Percentiles rank a stretch among this genome's conserved stretches.
Conservation (phyloP, 2,888 invertebrate genomes). For the Rotaria macrura region DNA sequence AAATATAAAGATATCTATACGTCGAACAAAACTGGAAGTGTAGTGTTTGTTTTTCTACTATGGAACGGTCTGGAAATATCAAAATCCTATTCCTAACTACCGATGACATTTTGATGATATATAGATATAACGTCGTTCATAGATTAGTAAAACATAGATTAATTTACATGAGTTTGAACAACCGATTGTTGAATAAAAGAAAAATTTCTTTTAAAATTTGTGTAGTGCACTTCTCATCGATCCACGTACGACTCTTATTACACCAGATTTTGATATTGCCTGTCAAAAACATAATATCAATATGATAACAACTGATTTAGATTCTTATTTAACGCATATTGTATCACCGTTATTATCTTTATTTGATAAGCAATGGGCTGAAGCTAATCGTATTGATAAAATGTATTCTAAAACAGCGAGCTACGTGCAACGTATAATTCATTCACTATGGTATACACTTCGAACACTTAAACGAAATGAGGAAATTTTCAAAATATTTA, state of each 20-base stretch:
- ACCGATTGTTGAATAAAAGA: no score
- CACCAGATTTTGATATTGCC: not conserved
- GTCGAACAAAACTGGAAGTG: no score
- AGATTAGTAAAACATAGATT: no score
- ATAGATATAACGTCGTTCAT: no score
- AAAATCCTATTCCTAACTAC: no score
- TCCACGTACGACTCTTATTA: not conserved
- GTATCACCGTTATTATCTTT: not conserved
- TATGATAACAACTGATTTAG: not conserved
- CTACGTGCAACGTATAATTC: not conserved
- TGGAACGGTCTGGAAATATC: no score
- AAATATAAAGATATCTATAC: no score
- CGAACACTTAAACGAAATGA: not conserved
- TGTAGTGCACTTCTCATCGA: not conserved
- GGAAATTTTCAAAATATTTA: not conserved
- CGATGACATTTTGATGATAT: no score
- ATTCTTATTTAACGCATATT: not conserved
- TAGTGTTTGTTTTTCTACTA: no score
- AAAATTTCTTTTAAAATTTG: no score
- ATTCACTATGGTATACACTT: not conserved
- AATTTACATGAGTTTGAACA: no score
- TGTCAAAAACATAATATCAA: not conserved
- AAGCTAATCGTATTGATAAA: not conserved
- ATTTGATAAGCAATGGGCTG: not conserved
- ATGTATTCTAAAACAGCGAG: not conserved